Base-by-base conservation (phyloP, 92 coral and sea anemone genomes). In the Umimayanthus kanabou region DNA sequence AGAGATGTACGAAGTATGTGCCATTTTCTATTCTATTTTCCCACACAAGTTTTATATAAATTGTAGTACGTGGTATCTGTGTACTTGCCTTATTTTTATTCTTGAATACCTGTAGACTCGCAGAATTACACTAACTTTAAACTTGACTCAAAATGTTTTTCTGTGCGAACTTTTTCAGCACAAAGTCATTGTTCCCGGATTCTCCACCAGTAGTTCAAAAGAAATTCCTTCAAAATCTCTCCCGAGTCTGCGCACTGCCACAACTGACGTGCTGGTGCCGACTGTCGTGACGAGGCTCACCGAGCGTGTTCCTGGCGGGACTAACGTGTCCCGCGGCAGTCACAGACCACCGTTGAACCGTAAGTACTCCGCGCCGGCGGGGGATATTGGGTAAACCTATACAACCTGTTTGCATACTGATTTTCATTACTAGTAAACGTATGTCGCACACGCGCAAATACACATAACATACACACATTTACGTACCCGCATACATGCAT, bases 321-420 rank as follows among this genome's bases (percentile, higher is more conserved):
- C 85, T 0, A 81, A 81, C 20, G 18, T 25, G 77, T 82, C 86
- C 43, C 64, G 77, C 58, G 26, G 4, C 42, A 69, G 30, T 50
- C 82, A 2, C 7, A 43, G 5, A 26, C 57, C 82, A 78, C 4
- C 57, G 11, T n/a, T 66, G 82, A 25, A 78, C 22, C 64, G 82
- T 78, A 78, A 78, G 82, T 6, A 5, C 2, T 77, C 1, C 55
- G 42, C 9, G 37, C 1, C 37, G 37, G 37, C 37, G 37, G 37
- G 37, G 37, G 37, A 33, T 33, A 33, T 33, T 33, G 37, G 37
- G 37, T 33, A 33, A 33, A 33, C 37, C 37, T 33, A 33, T 33
- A 33, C 20, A 53, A 53, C 20, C 11, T 53, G 20, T 53, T 2
- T 53, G 58, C 58, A 53, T 53, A 11, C 58, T 11, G 20, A 53